Evolutionary conservation across 2,888 invertebrate species (phyloP).

Genomic region (Tachystola acroxantha): DNA sequence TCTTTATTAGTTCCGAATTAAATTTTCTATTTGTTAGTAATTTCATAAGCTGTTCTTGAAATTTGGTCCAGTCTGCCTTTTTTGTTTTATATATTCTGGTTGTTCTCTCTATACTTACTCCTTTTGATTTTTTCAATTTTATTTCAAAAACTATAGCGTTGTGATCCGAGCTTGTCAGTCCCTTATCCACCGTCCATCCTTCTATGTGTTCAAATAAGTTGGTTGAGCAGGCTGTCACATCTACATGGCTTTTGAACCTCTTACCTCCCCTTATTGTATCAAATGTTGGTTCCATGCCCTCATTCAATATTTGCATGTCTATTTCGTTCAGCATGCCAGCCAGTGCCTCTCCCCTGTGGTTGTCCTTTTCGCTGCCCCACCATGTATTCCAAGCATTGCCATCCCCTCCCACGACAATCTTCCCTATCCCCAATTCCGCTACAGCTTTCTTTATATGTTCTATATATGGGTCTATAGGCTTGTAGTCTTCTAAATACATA

Average conservation of each 20-base stretch:
- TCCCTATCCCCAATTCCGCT: not conserved
- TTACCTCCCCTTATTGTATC: conserved; percentile 10
- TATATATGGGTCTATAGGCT: conserved; percentile 8
- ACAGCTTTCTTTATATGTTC: not conserved
- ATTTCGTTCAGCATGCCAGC: conserved; percentile 7
- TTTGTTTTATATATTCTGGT: conserved; percentile 8
- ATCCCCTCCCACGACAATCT: conserved; percentile 18
- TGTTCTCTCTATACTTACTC: conserved; percentile 1
- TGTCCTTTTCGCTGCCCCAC: conserved; percentile 15
- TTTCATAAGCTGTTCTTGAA: conserved; percentile 3
- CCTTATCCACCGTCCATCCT: conserved; percentile 9
- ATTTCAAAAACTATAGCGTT: conserved; percentile 4
- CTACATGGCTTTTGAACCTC: conserved; percentile 11
- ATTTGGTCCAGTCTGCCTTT: conserved; percentile 7
- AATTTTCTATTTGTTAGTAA: not conserved
- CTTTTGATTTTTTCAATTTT: not conserved
- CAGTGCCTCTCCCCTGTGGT: conserved; percentile 13
- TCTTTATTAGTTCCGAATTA: not conserved
- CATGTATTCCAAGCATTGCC: conserved; percentile 17
- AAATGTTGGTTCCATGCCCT: conserved; percentile 8
- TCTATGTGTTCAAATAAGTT: conserved; percentile 1
- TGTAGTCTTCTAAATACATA: conserved; percentile 7
- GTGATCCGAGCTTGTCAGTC: conserved; percentile 10
- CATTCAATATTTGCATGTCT: conserved; percentile 9
- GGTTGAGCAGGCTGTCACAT: conserved; percentile 10